Conservation (phyloP, 2,113 vertebrate species). For the Myocastor coypus region DNA sequence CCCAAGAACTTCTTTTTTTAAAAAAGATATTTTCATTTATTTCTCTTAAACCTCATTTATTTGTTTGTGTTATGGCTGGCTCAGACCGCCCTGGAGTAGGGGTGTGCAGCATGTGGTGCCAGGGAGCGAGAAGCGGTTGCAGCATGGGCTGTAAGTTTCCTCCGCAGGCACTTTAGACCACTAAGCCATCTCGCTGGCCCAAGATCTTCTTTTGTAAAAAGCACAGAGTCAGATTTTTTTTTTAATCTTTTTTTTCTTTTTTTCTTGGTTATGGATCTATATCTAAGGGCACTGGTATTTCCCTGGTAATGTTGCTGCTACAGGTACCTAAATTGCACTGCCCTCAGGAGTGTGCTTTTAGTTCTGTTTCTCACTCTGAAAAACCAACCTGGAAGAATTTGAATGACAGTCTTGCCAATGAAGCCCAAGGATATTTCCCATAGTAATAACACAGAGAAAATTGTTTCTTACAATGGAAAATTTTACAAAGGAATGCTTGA, state of each 20-base stretch:
- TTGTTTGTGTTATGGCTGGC: too few species aligned
- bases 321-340: conserved; percentile 50
- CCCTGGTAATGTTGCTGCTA: not conserved
- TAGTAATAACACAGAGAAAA: conserved; percentile 54
- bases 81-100: too few species aligned
- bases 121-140: too few species aligned
- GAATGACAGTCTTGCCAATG: conserved; percentile 63
- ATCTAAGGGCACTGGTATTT: not conserved
- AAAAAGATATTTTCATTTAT: too few species aligned
- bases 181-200: too few species aligned
- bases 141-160: too few species aligned
- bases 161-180: too few species aligned
- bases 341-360: conserved; percentile 28
- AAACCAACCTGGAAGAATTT: conserved; percentile 63
- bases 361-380: conserved; percentile 6
- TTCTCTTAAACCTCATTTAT: too few species aligned
- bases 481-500: conserved; percentile 57
- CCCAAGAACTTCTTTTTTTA: too few species aligned
- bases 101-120: too few species aligned
- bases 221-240: not conserved
- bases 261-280: not conserved
- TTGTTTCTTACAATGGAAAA: conserved; percentile 50
- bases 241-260: not conserved
- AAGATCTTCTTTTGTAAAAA: not conserved
- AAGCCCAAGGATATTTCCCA: conserved; percentile 41